Percentiles rank a stretch among this genome's conserved stretches.
These are phyloP conservation scores for Epizoanthus rinbou DNA, from an alignment of 92 coral and sea anemone genomes.

Conservation along the genomic window DNA sequence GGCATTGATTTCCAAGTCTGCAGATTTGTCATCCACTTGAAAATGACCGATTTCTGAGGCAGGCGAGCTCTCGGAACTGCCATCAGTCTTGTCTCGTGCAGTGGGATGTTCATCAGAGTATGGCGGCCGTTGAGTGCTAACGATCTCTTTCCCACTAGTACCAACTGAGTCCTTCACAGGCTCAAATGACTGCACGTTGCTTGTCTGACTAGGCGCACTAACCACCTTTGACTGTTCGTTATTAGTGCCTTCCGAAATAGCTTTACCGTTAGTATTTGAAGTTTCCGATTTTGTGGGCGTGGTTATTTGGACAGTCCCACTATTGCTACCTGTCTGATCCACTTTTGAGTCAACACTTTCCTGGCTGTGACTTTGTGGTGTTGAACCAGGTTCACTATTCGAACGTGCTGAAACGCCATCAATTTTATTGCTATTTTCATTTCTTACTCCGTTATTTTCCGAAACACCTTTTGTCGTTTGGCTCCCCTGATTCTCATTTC, in stretches of 20 bases:
- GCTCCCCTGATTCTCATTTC: constrained; percentile 14
- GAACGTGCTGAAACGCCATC: constrained; percentile 12
- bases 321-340: not conserved
- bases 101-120: constrained; percentile 16
- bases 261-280: not conserved
- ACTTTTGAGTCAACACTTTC: constrained; percentile 48
- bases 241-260: constrained; percentile 10
- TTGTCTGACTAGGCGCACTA: not conserved
- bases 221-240: not conserved
- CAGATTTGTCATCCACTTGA: constrained; percentile 97
- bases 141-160: constrained; percentile 84
- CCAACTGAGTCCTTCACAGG: constrained; percentile 74
- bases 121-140: constrained; percentile 63
- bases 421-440: not conserved
- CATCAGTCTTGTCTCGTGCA: constrained; percentile 35
- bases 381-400: not conserved
- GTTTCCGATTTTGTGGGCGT: constrained; percentile 33
- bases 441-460: not conserved
- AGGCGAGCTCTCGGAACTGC: constrained; percentile 35
- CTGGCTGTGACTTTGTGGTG: constrained; percentile 1
- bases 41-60: constrained; percentile 91
- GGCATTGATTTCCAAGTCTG: constrained; percentile 98
- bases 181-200: constrained; percentile 29
- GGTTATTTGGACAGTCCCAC: not conserved
- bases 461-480: not conserved